Evolutionary conservation across 2,888 invertebrate genomes (phyloP).

Genomic region (Cryptops parisi): DNA sequence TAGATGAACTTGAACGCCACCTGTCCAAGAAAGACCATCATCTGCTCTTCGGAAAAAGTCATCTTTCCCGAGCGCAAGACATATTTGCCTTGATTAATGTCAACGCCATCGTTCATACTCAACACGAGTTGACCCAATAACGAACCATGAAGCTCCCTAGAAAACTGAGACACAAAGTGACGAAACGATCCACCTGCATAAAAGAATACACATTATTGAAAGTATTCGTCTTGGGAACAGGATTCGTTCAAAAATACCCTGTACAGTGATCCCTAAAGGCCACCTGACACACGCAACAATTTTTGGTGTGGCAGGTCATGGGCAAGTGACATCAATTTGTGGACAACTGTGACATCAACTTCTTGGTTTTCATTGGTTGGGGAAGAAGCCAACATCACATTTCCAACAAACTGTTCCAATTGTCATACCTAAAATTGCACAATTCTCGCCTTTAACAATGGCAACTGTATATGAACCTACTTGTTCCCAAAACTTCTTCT

Average conservation of each 20-base stretch:
- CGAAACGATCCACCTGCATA: constrained; percentile 32
- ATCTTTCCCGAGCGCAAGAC: constrained; percentile 29
- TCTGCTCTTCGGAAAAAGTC: constrained; percentile 30
- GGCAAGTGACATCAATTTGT: no score
- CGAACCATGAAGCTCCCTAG: constrained; percentile 28
- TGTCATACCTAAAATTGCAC: no score
- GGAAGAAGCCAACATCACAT: no score
- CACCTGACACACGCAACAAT: no score
- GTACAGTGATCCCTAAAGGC: no score
- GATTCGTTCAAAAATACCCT: no score
- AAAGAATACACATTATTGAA: no score
- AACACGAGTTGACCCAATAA: constrained; percentile 27
- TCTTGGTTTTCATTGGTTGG: no score
- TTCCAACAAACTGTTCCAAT: no score
- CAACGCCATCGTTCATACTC: constrained; percentile 25
- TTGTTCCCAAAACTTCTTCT: constrained; percentile 33
- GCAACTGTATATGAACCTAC: constrained; percentile 23
- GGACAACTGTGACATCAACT: no score
- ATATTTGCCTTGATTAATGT: constrained; percentile 27
- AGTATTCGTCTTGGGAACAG: no score
- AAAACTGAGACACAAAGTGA: constrained; percentile 31
- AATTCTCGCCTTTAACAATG: neutral
- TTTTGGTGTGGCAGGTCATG: no score
- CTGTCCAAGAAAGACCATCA: constrained; percentile 31
- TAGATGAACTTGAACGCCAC: neutral